A percentile compares a stretch with the other conserved stretches of the same genome.
Evolutionary conservation across 1,140 invertebrate genomes (phyloP).

Genomic region (Drosophila repletoides): DNA sequence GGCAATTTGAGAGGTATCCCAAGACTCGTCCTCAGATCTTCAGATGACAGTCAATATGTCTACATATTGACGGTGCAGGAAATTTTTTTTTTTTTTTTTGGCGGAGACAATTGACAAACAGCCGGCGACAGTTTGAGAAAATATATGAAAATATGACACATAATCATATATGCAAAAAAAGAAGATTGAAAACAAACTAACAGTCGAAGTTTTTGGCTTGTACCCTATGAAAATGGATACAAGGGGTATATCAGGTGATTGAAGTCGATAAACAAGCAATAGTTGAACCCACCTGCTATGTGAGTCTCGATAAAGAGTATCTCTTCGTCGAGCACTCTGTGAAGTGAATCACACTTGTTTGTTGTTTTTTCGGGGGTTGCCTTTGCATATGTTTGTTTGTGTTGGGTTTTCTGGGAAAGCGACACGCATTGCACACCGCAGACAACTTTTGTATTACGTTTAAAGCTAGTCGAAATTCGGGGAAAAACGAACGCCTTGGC

Average conservation of each 20-base stretch:
- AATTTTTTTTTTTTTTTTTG: too few relatives aligned
- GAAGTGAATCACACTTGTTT: slow-evolving; percentile 8
- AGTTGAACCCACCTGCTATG: too few relatives aligned
- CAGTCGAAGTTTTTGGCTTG: not conserved
- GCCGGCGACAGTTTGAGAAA: slow-evolving; percentile 53
- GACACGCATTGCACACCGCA: slow-evolving; percentile 14
- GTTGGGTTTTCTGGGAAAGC: slow-evolving; percentile 17
- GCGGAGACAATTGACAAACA: slow-evolving; percentile 69
- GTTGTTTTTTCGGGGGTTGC: not conserved
- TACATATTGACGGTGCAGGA: slow-evolving; percentile 41
- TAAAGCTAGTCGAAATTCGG: slow-evolving; percentile 23
- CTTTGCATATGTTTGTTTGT: slow-evolving; percentile 7
- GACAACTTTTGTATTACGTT: slow-evolving; percentile 14
- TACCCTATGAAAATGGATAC: too few relatives aligned
- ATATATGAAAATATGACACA: slow-evolving; percentile 66
- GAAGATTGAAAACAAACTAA: slow-evolving; percentile 31
- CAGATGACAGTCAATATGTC: slow-evolving; percentile 50
- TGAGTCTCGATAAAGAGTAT: too few relatives aligned
- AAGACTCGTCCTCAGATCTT: too few relatives aligned
- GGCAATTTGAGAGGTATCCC: too few relatives aligned
- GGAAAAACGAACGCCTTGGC: slow-evolving; percentile 17
- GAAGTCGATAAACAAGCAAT: too few relatives aligned
- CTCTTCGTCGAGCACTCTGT: too few relatives aligned
- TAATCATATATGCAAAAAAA: slow-evolving; percentile 62
- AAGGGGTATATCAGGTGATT: too few relatives aligned